Base-by-base conservation (phyloP, 2,113 vertebrate species). In the Mirza zaza region DNA sequence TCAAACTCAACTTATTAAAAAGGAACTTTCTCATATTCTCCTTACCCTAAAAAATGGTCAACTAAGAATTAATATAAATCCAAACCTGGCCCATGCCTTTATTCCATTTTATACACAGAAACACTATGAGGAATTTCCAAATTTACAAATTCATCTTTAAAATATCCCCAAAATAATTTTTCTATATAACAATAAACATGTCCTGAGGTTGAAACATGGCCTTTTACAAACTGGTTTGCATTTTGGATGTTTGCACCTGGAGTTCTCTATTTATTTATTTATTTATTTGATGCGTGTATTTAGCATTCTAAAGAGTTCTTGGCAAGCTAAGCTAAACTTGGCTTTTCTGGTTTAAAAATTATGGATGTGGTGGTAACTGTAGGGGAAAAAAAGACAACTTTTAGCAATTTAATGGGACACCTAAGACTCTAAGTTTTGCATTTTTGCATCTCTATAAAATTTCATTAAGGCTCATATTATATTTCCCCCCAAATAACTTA, bases 281-380 rank as follows among this genome's bases (percentile, higher is more conserved):
- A 9, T 61, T 61, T 61, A 67, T 87, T 96, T 67, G 90, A 15
- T 83, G 36, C 1, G 23, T 25, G 2, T 75, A 87, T 83, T 90
- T 77, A 55, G 6, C 21, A 48, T 61, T 88, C 42, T 84, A 48
- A 84, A 68, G 45, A 70, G 27, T 42, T 89, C 14, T 89, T 95
- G 75, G 34, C 90, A 95, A 57, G 14, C 34, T 55, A 55, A 55
- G 15, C 18, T 20, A 85, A 94, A 59, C 29, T 73, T 91, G 55
- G 15, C 3, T 89, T 17, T 89, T 93, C 63, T 86, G 23, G 29
- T 94, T 88, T 88, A 91, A 93, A 94, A 91, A 15, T 91, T 89
- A 93, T 55, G 25, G 61, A 50, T 55, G 14, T 52, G 21, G 14
- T 92, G 2, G 7, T 27, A 67, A 79, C 11, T 29, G 6, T 61